Percentiles rank a stretch among this genome's conserved stretches.
These are phyloP conservation scores for Mus spretus DNA, from an alignment of 2,797 vertebrate genomes.

Conservation along the genomic window DNA sequence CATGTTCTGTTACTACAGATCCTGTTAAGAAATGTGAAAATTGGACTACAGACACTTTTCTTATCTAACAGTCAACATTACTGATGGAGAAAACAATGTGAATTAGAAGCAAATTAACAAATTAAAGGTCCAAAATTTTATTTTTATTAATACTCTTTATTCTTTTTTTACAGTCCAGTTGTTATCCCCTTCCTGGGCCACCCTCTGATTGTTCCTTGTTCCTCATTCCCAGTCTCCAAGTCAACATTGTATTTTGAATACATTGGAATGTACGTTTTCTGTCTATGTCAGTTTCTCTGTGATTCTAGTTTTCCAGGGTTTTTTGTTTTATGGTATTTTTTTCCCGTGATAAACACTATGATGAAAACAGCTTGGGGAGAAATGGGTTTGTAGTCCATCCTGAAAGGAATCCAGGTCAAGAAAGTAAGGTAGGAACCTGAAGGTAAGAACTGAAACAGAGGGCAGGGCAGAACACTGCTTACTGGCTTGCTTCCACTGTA, in stretches of 20 bases:
- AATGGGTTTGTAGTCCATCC: neutral
- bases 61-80: neutral
- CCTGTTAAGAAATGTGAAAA: slow-evolving; percentile 39
- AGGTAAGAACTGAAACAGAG: neutral
- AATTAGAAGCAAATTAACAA: neutral
- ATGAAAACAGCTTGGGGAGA: neutral
- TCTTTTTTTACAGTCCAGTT: neutral
- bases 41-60: neutral
- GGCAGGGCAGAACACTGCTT: neutral
- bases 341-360: neutral
- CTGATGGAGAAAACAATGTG: slow-evolving; percentile 17
- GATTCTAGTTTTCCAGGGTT: neutral
- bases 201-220: neutral
- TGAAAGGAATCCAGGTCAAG: neutral
- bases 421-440: neutral
- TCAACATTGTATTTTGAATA: neutral
- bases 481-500: too few relatives aligned
- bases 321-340: neutral
- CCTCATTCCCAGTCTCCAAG: neutral
- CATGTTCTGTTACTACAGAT: neutral
- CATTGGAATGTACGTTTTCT: neutral
- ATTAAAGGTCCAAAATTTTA: neutral
- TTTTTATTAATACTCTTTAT: neutral
- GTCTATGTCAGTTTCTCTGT: neutral
- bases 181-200: neutral